Percentiles rank a stretch among this genome's conserved stretches.
These are phyloP conservation scores for Halcyon badia DNA, from an alignment of 2,797 vertebrate species.

Conservation along the genomic window DNA sequence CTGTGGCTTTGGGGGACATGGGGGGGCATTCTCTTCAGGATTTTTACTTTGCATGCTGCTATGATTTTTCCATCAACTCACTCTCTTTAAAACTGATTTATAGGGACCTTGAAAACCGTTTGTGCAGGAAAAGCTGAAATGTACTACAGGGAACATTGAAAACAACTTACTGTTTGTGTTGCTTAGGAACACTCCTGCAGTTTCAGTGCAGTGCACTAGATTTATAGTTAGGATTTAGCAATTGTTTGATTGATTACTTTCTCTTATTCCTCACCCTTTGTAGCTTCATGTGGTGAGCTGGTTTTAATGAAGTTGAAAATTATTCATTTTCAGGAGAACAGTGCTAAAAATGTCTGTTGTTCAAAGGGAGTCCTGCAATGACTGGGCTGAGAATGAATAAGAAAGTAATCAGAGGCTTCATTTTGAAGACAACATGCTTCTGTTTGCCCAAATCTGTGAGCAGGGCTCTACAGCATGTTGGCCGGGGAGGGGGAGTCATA, in stretches of 20 bases:
- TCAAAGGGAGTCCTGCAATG: slow-evolving; percentile 55
- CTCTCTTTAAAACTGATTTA: slow-evolving; percentile 81
- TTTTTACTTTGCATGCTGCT: slow-evolving; percentile 67
- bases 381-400: slow-evolving; percentile 59
- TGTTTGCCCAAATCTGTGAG: slow-evolving; percentile 53
- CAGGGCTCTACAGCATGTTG: slow-evolving; percentile 34
- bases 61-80: slow-evolving; percentile 72
- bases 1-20: neutral
- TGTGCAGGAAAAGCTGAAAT: slow-evolving; percentile 78
- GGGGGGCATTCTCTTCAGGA: neutral
- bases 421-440: slow-evolving; percentile 64
- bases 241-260: slow-evolving; percentile 78
- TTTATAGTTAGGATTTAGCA: slow-evolving; percentile 78
- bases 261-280: slow-evolving; percentile 59
- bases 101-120: slow-evolving; percentile 75
- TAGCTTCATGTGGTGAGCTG: slow-evolving; percentile 55
- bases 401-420: slow-evolving; percentile 70
- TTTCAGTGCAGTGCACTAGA: slow-evolving; percentile 67
- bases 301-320: slow-evolving; percentile 76
- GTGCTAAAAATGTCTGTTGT: slow-evolving; percentile 48
- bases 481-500: neutral
- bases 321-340: slow-evolving; percentile 65
- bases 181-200: slow-evolving; percentile 73
- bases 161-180: slow-evolving; percentile 75
- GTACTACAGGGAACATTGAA: slow-evolving; percentile 74